Percentiles rank a stretch among this genome's conserved stretches.
phyloP scores from a whole-genome alignment of 2,113 vertebrate genomes.

The Myanophis thanlyinensis region DNA sequence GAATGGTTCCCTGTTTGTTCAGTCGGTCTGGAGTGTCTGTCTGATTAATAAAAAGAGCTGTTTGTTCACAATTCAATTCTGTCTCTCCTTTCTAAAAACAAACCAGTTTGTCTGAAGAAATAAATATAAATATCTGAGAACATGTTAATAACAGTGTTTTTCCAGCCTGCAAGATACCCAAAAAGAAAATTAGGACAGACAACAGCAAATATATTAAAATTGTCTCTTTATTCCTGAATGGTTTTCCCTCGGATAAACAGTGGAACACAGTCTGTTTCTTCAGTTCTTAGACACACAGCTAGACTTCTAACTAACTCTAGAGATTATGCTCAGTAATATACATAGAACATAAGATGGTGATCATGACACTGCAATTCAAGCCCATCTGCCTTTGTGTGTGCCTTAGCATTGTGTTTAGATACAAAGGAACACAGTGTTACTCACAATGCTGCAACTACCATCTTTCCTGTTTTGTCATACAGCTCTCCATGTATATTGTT shows the following conservation, averaged over 20 bases:
- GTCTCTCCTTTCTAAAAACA: too few species aligned
- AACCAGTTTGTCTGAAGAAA: constrained; percentile 38
- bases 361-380: neutral
- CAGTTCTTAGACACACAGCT: neutral
- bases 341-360: neutral
- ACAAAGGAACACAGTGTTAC: neutral
- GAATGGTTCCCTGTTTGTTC: too few species aligned
- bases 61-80: too few species aligned
- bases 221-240: constrained; percentile 14
- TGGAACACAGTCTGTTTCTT: neutral
- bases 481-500: neutral
- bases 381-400: neutral
- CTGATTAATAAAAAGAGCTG: too few species aligned
- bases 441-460: neutral
- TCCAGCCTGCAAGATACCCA: constrained; percentile 9
- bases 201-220: constrained; percentile 23
- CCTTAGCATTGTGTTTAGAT: neutral
- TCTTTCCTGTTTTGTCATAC: neutral
- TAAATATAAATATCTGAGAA: constrained; percentile 41
- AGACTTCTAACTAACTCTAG: neutral
- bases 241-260: neutral
- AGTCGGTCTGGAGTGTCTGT: too few species aligned
- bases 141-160: constrained; percentile 8
- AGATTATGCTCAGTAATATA: neutral
- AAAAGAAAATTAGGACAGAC: constrained; percentile 34